These are phyloP conservation scores for Zaprionus ornatus DNA, from an alignment of 1,140 invertebrate genomes.

Conservation along the genomic window DNA sequence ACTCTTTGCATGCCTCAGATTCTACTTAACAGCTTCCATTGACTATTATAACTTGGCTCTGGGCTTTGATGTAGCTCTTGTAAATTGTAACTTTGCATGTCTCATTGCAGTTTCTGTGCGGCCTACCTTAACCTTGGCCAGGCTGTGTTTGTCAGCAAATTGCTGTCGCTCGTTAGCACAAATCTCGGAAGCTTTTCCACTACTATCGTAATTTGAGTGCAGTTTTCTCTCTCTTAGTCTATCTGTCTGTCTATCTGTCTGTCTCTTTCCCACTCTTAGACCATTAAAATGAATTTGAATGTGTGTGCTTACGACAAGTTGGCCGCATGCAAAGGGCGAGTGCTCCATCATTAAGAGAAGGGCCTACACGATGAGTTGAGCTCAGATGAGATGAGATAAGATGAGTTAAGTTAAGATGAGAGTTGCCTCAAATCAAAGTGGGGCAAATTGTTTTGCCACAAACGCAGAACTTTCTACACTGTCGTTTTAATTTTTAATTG, in stretches of 20 bases:
- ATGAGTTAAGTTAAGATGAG: constrained; percentile 19
- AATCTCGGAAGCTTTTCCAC: constrained; percentile 5
- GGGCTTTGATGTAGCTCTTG: not conserved
- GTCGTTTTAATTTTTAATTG: constrained; percentile 66
- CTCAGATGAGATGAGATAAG: constrained; percentile 9
- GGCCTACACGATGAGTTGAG: constrained; percentile 4
- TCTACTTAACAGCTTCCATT: not conserved
- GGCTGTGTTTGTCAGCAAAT: constrained; percentile 12
- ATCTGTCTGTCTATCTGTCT: not conserved
- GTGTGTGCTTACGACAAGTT: constrained; percentile 24
- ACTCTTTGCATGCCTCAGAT: not conserved
- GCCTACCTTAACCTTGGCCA: constrained; percentile 41
- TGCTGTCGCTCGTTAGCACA: constrained; percentile 35
- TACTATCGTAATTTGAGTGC: constrained; percentile 46
- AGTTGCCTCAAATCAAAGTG: constrained; percentile 32
- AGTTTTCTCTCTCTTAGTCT: constrained; percentile 2
- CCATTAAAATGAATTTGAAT: constrained; percentile 64
- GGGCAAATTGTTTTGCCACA: constrained; percentile 39
- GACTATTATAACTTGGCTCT: not conserved
- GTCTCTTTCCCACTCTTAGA: not conserved
- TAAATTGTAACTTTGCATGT: not conserved
- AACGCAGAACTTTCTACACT: constrained; percentile 43
- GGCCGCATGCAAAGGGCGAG: constrained; percentile 20
- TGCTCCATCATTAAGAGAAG: constrained; percentile 65
- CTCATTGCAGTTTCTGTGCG: constrained; percentile 1